Conservation (phyloP, 2,797 vertebrate species). For the Lacerta bilineata region DNA sequence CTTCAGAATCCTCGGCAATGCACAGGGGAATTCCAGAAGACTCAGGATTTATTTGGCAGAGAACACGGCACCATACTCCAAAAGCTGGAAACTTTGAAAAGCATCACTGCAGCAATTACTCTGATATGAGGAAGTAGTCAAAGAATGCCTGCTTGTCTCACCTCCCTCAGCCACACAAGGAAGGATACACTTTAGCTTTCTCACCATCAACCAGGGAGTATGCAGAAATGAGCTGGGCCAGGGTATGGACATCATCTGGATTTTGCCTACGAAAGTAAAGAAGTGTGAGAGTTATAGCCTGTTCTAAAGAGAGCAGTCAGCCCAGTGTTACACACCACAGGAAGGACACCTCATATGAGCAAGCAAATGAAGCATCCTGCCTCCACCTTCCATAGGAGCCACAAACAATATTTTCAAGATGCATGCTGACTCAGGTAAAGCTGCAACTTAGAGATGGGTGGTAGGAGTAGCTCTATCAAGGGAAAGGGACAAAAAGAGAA, state of each 20-base stretch:
- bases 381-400: neutral
- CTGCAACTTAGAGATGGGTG: neutral
- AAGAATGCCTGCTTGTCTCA: neutral
- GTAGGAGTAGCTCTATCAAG: neutral
- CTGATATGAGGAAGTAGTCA: neutral
- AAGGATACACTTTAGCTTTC: constrained; percentile 99
- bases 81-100: neutral
- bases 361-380: neutral
- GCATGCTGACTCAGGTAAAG: neutral
- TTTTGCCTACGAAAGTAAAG: constrained; percentile 86
- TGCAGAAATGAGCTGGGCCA: constrained; percentile 98
- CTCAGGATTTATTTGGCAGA: neutral
- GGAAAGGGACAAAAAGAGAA: neutral
- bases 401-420: neutral
- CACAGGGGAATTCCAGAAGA: no score
- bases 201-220: constrained; percentile 96
- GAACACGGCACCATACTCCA: neutral
- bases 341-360: neutral
- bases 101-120: neutral
- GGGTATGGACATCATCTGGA: constrained; percentile 92
- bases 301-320: neutral
- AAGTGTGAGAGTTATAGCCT: constrained; percentile 8
- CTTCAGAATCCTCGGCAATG: no score
- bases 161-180: constrained; percentile 21
- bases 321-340: neutral